These are phyloP conservation scores for Plebejus argus DNA, from an alignment of 2,888 invertebrate species.

Conservation along the genomic window DNA sequence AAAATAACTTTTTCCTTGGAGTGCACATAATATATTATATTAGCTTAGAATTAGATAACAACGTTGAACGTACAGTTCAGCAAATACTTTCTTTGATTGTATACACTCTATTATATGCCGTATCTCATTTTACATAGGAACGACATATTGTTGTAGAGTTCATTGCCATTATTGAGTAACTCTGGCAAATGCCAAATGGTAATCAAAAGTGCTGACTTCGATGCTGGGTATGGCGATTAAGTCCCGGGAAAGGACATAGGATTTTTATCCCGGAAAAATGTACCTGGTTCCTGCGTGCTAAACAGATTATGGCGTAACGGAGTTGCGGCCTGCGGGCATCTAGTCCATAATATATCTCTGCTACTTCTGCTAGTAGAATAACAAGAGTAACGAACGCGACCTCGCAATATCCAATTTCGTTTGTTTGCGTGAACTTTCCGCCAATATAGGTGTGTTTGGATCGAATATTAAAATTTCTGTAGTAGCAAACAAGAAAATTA, in stretches of 20 bases:
- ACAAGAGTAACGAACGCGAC: conserved; percentile 8
- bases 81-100: conserved; percentile 27
- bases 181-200: no score
- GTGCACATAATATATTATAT: conserved; percentile 46
- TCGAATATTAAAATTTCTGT: conserved; percentile 38
- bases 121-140: conserved; percentile 41
- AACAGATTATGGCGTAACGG: no score
- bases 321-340: no score
- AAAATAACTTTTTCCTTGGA: conserved; percentile 42
- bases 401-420: conserved; percentile 48
- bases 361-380: neutral
- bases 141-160: conserved; percentile 34
- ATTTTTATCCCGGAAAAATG: no score
- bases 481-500: conserved; percentile 20
- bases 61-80: conserved; percentile 27
- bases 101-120: conserved; percentile 38
- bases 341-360: neutral
- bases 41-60: conserved; percentile 46
- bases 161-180: no score
- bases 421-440: conserved; percentile 51
- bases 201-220: no score
- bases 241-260: no score
- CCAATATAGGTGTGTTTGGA: conserved; percentile 52
- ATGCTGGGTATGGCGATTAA: no score
- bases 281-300: no score